These are phyloP conservation scores for Syrrhaptes paradoxus DNA, from an alignment of 2,113 vertebrate species.

Conservation along the genomic window DNA sequence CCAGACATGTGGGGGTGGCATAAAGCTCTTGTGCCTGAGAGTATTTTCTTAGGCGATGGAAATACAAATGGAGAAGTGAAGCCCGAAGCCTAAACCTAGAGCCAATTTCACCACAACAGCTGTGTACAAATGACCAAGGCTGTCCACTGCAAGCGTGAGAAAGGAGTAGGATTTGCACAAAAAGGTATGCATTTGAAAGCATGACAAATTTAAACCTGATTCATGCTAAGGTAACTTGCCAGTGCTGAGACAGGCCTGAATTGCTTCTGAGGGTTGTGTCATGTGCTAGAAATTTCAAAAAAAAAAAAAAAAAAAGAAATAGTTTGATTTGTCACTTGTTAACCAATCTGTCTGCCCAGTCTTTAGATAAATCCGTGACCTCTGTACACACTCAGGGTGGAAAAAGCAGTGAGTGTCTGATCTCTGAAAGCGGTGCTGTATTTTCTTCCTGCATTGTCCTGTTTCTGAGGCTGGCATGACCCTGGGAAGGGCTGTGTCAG, in stretches of 20 bases:
- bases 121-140: constrained; percentile 5
- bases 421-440: not conserved
- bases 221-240: not conserved
- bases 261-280: constrained; percentile 4
- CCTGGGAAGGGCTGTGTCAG: not conserved
- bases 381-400: not conserved
- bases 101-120: not conserved
- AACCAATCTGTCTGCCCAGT: not conserved
- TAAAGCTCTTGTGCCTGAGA: not conserved
- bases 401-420: not conserved
- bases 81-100: not conserved
- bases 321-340: not conserved
- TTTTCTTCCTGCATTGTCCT: not conserved
- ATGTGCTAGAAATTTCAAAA: not conserved
- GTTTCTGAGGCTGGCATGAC: not conserved
- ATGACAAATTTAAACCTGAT: constrained; percentile 1
- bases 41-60: constrained; percentile 17
- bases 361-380: not conserved
- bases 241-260: not conserved
- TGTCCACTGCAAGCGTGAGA: constrained; percentile 27
- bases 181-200: constrained; percentile 22
- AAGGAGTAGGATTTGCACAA: constrained; percentile 36
- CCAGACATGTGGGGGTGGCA: constrained; percentile 13
- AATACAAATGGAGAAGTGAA: not conserved
- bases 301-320: not conserved